Conservation (phyloP, 2,113 vertebrate species). For the Podarcis muralis region DNA sequence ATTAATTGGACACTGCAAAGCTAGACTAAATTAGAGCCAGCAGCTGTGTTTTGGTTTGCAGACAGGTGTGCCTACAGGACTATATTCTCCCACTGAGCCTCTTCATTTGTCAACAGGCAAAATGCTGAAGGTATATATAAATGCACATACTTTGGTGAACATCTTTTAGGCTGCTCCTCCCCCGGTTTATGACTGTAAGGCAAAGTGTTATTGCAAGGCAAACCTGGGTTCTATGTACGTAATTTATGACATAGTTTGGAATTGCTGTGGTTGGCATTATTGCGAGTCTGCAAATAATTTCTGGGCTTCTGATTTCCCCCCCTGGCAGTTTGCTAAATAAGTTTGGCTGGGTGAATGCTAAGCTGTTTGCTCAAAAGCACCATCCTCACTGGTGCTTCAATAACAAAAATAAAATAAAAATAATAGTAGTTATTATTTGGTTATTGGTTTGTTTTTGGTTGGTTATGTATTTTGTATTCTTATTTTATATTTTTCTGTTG, state of each 20-base stretch:
- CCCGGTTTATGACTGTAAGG: not conserved
- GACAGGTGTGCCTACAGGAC: not conserved
- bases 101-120: not conserved
- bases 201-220: not conserved
- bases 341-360: not conserved
- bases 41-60: conserved; percentile 31
- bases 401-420: not conserved
- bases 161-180: conserved; percentile 4
- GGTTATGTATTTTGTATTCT: too few relatives aligned
- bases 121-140: not conserved
- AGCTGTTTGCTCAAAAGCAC: conserved; percentile 22
- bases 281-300: not conserved
- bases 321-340: not conserved
- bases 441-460: not conserved
- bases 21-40: conserved; percentile 23
- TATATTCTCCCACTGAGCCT: not conserved
- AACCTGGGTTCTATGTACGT: not conserved
- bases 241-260: not conserved
- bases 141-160: not conserved
- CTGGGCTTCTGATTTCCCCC: not conserved
- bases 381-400: not conserved
- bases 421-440: not conserved
- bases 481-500: too few relatives aligned
- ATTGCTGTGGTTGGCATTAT: not conserved
- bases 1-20: conserved; percentile 25